Evolutionary conservation across 2,888 invertebrate genomes (phyloP), one percentile per base, ranked within the genome.

Genomic region (Drosophila birchii): DNA sequence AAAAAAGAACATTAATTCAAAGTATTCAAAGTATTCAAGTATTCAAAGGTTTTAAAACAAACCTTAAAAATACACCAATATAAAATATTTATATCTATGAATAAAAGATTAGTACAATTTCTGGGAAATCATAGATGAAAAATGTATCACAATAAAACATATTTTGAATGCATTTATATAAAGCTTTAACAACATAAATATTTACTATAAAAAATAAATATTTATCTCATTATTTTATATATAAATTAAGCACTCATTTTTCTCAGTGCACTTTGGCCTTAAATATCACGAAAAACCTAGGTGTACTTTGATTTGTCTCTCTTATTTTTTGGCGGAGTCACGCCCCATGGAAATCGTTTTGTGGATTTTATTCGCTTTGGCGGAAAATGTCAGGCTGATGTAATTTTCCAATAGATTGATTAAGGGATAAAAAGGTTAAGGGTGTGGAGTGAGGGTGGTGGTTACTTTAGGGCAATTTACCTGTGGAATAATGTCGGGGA

Each of bases 311-410:
- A 36, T 36, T 39, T 55, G 71, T 55, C 55, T 68, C 5, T 23
- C 23, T 23, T 26, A 5, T 26, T 3, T 26, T 41, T 44, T 51
- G 51, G 49, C 29, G 18, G 8, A 39, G 69, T 47, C 67, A 68
- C 67, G 67, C 67, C 67, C 67, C 69, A 6, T 56, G 67, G 18
- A 68, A 69, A 68, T 68, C 56, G 56, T 39, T 67, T 68, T 68
- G 44, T 67, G 67, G 69, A 68, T 39, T 69, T 67, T 63, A 64
- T 63, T 64, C 64, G 64, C 64, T 34, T 34, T 34, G 36, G 66
- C 32, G 69, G 67, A 45, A 68, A 68, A 68, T 68, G 67, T 68
- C 67, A 68, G 66, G 69, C 67, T 68, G 70, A 68, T 68, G 70
- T 56, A 68, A 68, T 56, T 69, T 55, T 47, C 26, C 69, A 32